phyloP scores from a whole-genome alignment of 2,797 vertebrate species.

The Cercopithecus hamlyni region DNA sequence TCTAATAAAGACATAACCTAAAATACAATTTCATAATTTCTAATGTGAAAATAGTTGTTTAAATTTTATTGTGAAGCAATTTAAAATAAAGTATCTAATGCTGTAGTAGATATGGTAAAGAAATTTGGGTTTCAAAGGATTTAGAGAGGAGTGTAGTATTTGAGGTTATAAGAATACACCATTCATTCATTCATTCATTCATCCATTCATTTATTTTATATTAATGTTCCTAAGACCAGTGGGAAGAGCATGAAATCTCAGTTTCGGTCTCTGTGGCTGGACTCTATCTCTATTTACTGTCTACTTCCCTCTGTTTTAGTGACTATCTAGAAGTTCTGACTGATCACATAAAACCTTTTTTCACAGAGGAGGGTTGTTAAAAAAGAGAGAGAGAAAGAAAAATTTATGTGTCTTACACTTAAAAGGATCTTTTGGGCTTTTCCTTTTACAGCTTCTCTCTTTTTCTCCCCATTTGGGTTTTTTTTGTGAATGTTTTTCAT shows the following conservation, averaged over 20 bases:
- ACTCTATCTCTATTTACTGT: conserved; percentile 51
- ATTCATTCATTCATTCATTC: conserved; percentile 20
- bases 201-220: conserved; percentile 25
- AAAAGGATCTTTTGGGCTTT: conserved; percentile 76
- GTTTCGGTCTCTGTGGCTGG: conserved; percentile 15
- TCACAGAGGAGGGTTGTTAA: conserved; percentile 65
- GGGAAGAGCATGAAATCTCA: conserved; percentile 30
- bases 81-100: conserved; percentile 12
- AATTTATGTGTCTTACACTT: conserved; percentile 80
- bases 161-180: not conserved
- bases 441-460: conserved; percentile 75
- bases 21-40: not conserved
- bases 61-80: conserved; percentile 17
- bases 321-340: conserved; percentile 58
- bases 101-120: not conserved
- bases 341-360: conserved; percentile 69
- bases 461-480: conserved; percentile 7
- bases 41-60: conserved; percentile 21
- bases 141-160: not conserved
- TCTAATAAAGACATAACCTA: not conserved
- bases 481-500: conserved; percentile 76
- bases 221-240: conserved; percentile 42
- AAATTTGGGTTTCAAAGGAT: conserved; percentile 19
- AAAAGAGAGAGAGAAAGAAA: conserved; percentile 59
- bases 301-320: conserved; percentile 42